phyloP scores from a whole-genome alignment of 2,113 vertebrate genomes.

The Apaloderma vittatum region DNA sequence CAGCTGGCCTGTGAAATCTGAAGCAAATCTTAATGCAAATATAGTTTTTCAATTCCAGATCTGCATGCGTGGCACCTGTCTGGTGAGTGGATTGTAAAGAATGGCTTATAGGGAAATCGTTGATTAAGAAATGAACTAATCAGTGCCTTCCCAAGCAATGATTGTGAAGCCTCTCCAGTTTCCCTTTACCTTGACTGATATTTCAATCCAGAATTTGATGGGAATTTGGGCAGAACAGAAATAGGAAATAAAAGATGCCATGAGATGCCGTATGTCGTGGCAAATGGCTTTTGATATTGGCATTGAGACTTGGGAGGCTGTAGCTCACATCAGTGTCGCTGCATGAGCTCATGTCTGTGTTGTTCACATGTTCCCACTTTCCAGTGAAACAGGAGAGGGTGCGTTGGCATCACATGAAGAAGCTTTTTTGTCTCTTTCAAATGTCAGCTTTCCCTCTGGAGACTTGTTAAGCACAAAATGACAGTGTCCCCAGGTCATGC shows the following conservation, averaged over 20 bases:
- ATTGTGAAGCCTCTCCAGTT: neutral
- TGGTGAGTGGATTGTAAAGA: neutral
- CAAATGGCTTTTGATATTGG: neutral
- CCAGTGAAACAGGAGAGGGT: conserved; percentile 38
- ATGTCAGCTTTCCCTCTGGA: conserved; percentile 48
- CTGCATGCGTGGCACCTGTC: neutral
- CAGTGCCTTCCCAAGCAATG: neutral
- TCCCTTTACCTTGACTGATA: neutral
- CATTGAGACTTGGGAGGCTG: neutral
- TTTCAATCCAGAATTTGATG: neutral
- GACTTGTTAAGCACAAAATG: conserved; percentile 38
- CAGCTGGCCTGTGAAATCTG: neutral
- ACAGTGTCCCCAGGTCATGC: conserved; percentile 59
- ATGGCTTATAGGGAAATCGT: neutral
- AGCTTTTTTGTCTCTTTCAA: conserved; percentile 61
- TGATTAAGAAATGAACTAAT: neutral
- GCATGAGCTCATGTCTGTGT: conserved; percentile 52
- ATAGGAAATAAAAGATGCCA: neutral
- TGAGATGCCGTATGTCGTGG: neutral
- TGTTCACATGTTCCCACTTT: conserved; percentile 20
- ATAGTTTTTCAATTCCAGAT: neutral
- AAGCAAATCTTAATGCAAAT: neutral
- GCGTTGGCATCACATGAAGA: conserved; percentile 63
- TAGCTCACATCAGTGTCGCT: neutral
- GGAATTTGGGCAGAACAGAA: neutral